Evolutionary conservation across 2,113 vertebrate species (phyloP).

Genomic region (Dipodomys stephensi): DNA sequence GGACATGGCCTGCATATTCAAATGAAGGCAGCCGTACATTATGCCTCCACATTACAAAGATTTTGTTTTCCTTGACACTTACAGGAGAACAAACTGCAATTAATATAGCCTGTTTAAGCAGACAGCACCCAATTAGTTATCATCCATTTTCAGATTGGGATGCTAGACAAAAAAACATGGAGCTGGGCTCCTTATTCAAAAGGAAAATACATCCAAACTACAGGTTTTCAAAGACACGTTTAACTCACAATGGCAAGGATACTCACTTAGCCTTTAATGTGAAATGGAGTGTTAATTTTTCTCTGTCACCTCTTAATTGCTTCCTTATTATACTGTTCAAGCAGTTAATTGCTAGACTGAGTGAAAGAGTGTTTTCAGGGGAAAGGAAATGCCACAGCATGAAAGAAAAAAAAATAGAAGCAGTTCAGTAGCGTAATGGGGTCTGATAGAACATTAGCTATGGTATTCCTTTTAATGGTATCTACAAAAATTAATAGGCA

Average conservation of each 20-base stretch:
- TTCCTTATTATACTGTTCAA: slow-evolving; percentile 93
- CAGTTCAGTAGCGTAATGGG: slow-evolving; percentile 85
- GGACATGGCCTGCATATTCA: slow-evolving; percentile 85
- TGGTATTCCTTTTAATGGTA: slow-evolving; percentile 85
- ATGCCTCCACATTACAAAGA: slow-evolving; percentile 87
- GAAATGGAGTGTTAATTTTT: slow-evolving; percentile 93
- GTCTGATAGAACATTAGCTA: slow-evolving; percentile 85
- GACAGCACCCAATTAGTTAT: slow-evolving; percentile 91
- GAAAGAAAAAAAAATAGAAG: slow-evolving; percentile 87
- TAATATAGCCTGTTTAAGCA: slow-evolving; percentile 89
- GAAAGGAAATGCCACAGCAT: slow-evolving; percentile 92
- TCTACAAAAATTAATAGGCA: slow-evolving; percentile 86
- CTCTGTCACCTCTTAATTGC: slow-evolving; percentile 93
- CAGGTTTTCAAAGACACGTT: slow-evolving; percentile 90
- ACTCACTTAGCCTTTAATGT: slow-evolving; percentile 93
- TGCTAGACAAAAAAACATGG: slow-evolving; percentile 88
- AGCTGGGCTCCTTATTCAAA: slow-evolving; percentile 88
- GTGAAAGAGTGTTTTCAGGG: slow-evolving; percentile 91
- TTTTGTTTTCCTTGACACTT: slow-evolving; percentile 91
- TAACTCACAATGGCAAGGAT: slow-evolving; percentile 90
- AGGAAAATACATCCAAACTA: slow-evolving; percentile 90
- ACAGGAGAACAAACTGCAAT: slow-evolving; percentile 90
- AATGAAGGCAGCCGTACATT: slow-evolving; percentile 84
- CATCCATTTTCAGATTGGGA: slow-evolving; percentile 90
- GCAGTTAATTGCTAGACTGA: slow-evolving; percentile 93